Evolutionary conservation across 2,113 vertebrate species (phyloP).

Genomic region (Tympanuchus pallidicinctus): DNA sequence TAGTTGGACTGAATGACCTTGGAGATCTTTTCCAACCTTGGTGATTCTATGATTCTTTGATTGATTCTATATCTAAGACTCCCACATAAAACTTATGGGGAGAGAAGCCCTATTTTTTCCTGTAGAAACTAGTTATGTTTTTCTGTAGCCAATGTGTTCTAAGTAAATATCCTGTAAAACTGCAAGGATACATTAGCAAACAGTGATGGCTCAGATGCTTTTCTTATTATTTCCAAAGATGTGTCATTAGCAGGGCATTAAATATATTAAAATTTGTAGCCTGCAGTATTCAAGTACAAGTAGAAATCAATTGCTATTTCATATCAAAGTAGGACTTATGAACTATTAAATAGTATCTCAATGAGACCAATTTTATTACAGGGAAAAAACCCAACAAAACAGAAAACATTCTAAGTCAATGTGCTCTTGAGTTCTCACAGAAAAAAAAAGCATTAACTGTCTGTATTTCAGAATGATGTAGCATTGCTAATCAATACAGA

Average conservation of each 20-base stretch:
- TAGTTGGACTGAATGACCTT: too few relatives aligned
- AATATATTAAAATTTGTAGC: constrained; percentile 40
- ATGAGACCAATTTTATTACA: constrained; percentile 44
- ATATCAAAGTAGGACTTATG: constrained; percentile 47
- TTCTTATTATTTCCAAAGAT: not conserved
- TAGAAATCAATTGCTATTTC: constrained; percentile 65
- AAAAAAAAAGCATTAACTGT: not conserved
- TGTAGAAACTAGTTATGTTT: not conserved
- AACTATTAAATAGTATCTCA: constrained; percentile 61
- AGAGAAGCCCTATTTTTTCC: not conserved
- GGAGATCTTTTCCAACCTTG: too few relatives aligned
- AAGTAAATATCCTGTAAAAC: not conserved
- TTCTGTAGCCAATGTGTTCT: not conserved
- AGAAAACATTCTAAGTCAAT: constrained; percentile 42
- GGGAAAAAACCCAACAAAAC: constrained; percentile 42
- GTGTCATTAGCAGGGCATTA: constrained; percentile 15
- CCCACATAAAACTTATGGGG: not conserved
- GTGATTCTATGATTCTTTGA: too few relatives aligned
- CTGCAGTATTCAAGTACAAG: constrained; percentile 19
- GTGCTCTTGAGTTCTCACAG: not conserved
- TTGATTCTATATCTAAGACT: not conserved
- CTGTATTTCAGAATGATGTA: constrained; percentile 53
- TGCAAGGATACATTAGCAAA: not conserved
- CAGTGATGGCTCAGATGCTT: not conserved
- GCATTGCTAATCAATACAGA: constrained; percentile 59